Evolutionary conservation across 30 jellyfish, hydroid and myxozoan genomes (phyloP), one percentile per base, ranked within the genome.

Genomic region (Clytia hemisphaerica): DNA sequence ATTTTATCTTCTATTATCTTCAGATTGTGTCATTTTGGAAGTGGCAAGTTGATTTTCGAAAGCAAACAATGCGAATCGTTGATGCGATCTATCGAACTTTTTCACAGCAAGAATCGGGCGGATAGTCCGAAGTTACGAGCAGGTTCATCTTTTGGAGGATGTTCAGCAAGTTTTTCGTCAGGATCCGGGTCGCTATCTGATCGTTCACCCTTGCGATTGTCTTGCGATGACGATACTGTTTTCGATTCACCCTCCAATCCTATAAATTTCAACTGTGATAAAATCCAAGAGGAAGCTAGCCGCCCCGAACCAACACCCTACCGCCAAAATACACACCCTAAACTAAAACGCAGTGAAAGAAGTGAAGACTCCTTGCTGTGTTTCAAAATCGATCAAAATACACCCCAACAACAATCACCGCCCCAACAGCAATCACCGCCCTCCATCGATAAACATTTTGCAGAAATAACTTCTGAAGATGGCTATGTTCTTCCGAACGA

Each of bases 1-100:
- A n/a, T n/a, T n/a, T 21, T 51, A 9, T 67, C 31, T 60, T 7
- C 34, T 46, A 29, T 58, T 15, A 28, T 47, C 25, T 61, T 30
- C 28, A 83, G 94, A 66, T 61, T 76, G 42, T 76, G 95, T 70
- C 93, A 84, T 61, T 84, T 84, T 71, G 95, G 95, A 19, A 54
- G 47, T 51, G 95, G 95, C 59, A 29, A 83, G 34, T 51, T 84
- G 16, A 49, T 46, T 9, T 75, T 84, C 29, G 57, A 77, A 38
- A 76, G 88, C 1, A 72, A 49, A 6, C 54, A 28, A 32, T 51
- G 70, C 40, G 88, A 59, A 62, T 37, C 71, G 42, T 76, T 84
- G 38, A 31, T 76, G 16, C 38, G 55, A 0, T 82, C 54, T 5
- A 77, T 84, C 42, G 27, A 67, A n/a, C 16, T 34, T 15, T 9